These are phyloP conservation scores for Bombus polaris DNA, from an alignment of 1,140 invertebrate species.

Conservation along the genomic window DNA sequence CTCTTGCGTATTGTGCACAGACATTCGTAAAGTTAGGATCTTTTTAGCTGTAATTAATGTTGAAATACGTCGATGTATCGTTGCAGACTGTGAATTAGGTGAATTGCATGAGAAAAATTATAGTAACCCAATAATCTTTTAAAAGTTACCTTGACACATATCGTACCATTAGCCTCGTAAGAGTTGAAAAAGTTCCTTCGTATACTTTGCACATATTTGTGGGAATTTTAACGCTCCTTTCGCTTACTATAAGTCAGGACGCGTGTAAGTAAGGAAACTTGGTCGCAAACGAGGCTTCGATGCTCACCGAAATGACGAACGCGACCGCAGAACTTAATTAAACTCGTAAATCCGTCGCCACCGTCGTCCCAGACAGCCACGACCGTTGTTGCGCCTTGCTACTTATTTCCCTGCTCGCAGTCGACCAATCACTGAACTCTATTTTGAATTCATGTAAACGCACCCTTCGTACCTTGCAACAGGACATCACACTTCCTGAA, in stretches of 20 bases:
- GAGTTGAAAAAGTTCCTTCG: not conserved
- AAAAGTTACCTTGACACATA: too few species aligned
- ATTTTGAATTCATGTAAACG: not conserved
- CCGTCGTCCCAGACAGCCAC: conserved; percentile 59
- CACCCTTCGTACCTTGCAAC: not conserved
- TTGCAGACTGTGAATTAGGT: too few species aligned
- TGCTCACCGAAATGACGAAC: conserved; percentile 78
- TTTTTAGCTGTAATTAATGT: too few species aligned
- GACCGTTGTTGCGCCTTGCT: conserved; percentile 67
- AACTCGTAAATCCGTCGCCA: conserved; percentile 78
- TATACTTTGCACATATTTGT: too few species aligned
- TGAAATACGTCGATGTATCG: too few species aligned
- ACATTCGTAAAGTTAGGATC: too few species aligned
- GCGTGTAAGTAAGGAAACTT: conserved; percentile 40
- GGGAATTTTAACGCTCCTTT: not conserved
- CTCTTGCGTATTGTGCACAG: too few species aligned
- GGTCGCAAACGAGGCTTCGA: conserved; percentile 75
- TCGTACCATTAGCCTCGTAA: not conserved
- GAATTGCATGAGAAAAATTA: too few species aligned
- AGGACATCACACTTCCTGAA: not conserved
- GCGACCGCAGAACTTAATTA: conserved; percentile 81
- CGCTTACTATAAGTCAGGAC: conserved; percentile 41
- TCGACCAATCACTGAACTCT: conserved; percentile 23
- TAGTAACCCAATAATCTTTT: too few species aligned
- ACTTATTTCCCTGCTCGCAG: conserved; percentile 69